These are phyloP conservation scores for Harmothoe impar DNA, from an alignment of 2,888 invertebrate genomes.

Conservation along the genomic window DNA sequence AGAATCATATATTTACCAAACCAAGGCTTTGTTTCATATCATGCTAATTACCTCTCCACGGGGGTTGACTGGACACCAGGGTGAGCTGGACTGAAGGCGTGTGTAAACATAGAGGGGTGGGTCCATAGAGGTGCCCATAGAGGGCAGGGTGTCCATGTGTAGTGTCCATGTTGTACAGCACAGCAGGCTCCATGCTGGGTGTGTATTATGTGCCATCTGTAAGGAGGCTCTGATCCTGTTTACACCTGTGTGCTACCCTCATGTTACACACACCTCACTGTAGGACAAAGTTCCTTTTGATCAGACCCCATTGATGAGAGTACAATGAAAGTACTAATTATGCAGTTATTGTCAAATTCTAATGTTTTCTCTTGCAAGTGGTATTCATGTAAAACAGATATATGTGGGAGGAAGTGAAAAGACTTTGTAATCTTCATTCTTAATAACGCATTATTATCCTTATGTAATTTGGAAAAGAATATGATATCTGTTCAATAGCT, in stretches of 20 bases:
- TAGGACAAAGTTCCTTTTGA: neutral
- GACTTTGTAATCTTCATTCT: too few species aligned
- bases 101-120: neutral
- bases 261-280: neutral
- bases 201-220: neutral
- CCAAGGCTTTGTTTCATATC: neutral
- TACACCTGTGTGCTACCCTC: constrained; percentile 6
- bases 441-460: too few species aligned
- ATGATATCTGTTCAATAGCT: too few species aligned
- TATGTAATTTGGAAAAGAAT: too few species aligned
- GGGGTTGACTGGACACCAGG: neutral
- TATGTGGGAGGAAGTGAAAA: too few species aligned
- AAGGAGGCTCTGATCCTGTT: neutral
- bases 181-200: neutral
- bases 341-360: neutral
- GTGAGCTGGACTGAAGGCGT: neutral
- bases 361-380: too few species aligned
- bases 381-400: too few species aligned
- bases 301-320: neutral
- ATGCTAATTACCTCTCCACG: neutral
- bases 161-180: neutral
- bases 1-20: neutral
- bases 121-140: neutral
- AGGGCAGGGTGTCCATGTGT: neutral
- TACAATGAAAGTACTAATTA: neutral